Evolutionary conservation across 2,888 invertebrate genomes (phyloP), one percentile per base, ranked within the genome.

Genomic region (Leptinotarsa haldemani): DNA sequence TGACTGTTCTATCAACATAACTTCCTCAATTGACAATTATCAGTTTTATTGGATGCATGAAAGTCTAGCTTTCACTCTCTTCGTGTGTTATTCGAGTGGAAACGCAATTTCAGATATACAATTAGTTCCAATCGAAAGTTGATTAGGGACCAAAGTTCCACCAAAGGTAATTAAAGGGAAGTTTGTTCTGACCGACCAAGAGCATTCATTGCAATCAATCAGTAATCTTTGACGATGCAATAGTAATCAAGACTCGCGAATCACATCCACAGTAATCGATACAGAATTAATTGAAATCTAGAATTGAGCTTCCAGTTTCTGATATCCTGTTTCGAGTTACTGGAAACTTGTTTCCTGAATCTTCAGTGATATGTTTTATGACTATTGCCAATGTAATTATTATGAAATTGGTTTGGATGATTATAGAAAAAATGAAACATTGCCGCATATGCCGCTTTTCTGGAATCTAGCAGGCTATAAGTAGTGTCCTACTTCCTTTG

Each of bases 131-230:
- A 77, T 78, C 74, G 69, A 75, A 78, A 77, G 71, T 76, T 77
- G 76, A 77, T 77, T 77, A 69, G 70, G 64, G 73, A 66, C 48
- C 68, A 68, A 74, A 77, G 76, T 79, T 77, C 78, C 80, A 78
- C 73, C 78, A 78, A 79, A 79, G 78, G 79, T 79, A 81, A 81
- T 81, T 81, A 80, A 78, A 79, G 78, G 78, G 67, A 74, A 74
- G 74, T 77, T 73, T 77, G 77, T 75, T 77, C 73, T 69, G 61
- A 58, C 75, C 75, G 72, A 69, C 75, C 75, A 75, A 75, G 70
- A 73, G 67, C 73, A 73, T 75, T 73, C 73, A 65, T 75, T 75
- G 61, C 75, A 48, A 70, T 73, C 75, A 75, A 75, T 75, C 75
- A 73, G 72, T 70, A 75, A 73, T 75, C 75, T 71, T 73, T 68